Base-by-base conservation (phyloP, 2,797 vertebrate species). In the Dipus sagitta region DNA sequence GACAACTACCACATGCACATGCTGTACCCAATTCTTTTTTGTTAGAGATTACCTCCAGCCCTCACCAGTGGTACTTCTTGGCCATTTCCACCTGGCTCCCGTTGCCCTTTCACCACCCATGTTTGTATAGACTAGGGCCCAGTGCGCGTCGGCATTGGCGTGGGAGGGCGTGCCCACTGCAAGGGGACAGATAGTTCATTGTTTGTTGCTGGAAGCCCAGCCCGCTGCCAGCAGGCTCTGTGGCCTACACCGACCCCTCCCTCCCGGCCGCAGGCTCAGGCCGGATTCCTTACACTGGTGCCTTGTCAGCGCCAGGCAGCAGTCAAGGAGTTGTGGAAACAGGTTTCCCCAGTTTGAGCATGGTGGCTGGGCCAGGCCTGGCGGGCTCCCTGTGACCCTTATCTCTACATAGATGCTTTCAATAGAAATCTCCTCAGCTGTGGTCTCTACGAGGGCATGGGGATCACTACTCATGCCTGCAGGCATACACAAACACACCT, bases 91-190 rank as follows among this genome's bases (percentile, higher is more conserved):
- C 88, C 96, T 91, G 88, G 60, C 86, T 87, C 86, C 92, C 42
- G 14, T 72, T 91, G 83, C 74, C 75, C 91, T n/a, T 52, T 89
- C 70, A 67, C 91, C 82, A 47, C 93, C 90, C 74, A 0, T 96
- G 92, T 97, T 96, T 97, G 95, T 79, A 64, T 68, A 94, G 95
- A 92, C 64, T 78, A 24, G 82, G 90, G 93, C 79, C 4, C n/a
- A 81, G 82, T 94, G 75, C 5, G 62, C 72, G 11, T 88, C 23
- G 75, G 89, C 70, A 3, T 94, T 83, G 85, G 95, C 15, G 47
- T 96, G 93, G 96, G 95, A 96, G 96, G 97, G 96, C 6, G 95
- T 97, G 96, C 96, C 96, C 94, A 88, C 90, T 90, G 95, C 92
- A 82, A 74, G 94, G 86, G 93, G 96, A 96, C 97, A 96, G 62